Evolutionary conservation across 2,797 vertebrate species (phyloP), one percentile per base, ranked within the genome.

Genomic region (Epinephelus awoara): DNA sequence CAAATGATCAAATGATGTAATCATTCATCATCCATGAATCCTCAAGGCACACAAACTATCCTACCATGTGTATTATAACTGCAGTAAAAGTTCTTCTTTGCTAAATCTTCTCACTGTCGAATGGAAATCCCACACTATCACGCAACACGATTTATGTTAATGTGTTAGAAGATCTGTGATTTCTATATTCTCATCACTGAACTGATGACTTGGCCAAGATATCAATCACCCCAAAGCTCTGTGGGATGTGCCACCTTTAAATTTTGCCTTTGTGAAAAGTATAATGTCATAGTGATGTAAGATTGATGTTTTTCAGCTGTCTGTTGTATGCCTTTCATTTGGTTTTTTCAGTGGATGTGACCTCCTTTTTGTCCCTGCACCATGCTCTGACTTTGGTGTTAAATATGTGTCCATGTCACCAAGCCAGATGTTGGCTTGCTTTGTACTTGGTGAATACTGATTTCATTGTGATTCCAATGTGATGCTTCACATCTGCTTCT

Each of bases 401-500:
- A 15, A 13, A 34, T 49, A 10, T 65, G 54, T n/a, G 3, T 81
- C 18, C 46, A 13, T 47, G 68, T 59, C 19, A 50, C 50, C 5
- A 6, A 58, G 38, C 47, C 18, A 47, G 46, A 6, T 13, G 38
- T 52, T 13, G 23, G 13, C 49, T 23, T 21, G 2, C 6, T 18
- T 50, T 29, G 63, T 13, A 12, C 19, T 38, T 17, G 17, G 4
- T 55, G 12, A 21, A 66, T 15, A 19, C 7, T 25, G 38, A 25
- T 17, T 44, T 54, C 50, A 19, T 12, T 49, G 34, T 56, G 9
- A 29, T 59, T 46, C 19, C n/a, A 50, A 56, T n/a, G 25, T 12
- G 58, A 42, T 57, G 78, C 66, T 34, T 72, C 54, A 44, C 21
- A 49, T 63, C 23, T 70, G 55, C 58, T 63, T 11, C 47, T 70